These are phyloP conservation scores for Habropoda laboriosa DNA, from an alignment of 1,140 invertebrate species.

Conservation along the genomic window DNA sequence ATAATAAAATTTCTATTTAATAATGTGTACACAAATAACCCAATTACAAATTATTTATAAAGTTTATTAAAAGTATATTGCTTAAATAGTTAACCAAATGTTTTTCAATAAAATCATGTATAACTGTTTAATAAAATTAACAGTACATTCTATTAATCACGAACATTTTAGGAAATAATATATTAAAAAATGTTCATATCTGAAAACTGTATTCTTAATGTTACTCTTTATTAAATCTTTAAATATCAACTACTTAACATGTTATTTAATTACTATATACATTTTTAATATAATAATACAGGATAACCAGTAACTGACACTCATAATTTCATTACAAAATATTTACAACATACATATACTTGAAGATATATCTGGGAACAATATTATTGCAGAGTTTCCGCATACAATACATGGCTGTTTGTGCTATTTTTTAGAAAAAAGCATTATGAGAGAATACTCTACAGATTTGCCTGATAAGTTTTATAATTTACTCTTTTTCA, in stretches of 20 bases:
- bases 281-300: slow-evolving; percentile 25
- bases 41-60: slow-evolving; percentile 1
- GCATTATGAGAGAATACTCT: neutral
- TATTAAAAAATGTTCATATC: neutral
- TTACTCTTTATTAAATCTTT: slow-evolving; percentile 17
- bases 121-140: slow-evolving; percentile 2
- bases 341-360: slow-evolving; percentile 27
- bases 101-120: neutral
- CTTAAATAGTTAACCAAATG: neutral
- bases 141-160: neutral
- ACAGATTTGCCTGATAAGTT: neutral
- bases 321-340: slow-evolving; percentile 22
- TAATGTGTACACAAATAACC: neutral
- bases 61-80: neutral
- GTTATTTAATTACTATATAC: slow-evolving; percentile 31
- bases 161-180: neutral
- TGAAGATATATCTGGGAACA: slow-evolving; percentile 6
- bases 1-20: neutral
- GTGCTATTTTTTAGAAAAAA: neutral
- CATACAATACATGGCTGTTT: neutral
- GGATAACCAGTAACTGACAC: slow-evolving; percentile 15
- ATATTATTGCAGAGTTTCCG: neutral
- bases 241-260: slow-evolving; percentile 16
- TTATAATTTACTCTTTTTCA: slow-evolving; percentile 70
- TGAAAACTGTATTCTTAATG: neutral